Conservation (phyloP, 2,888 invertebrate species). For the Incurvaria masculella region DNA sequence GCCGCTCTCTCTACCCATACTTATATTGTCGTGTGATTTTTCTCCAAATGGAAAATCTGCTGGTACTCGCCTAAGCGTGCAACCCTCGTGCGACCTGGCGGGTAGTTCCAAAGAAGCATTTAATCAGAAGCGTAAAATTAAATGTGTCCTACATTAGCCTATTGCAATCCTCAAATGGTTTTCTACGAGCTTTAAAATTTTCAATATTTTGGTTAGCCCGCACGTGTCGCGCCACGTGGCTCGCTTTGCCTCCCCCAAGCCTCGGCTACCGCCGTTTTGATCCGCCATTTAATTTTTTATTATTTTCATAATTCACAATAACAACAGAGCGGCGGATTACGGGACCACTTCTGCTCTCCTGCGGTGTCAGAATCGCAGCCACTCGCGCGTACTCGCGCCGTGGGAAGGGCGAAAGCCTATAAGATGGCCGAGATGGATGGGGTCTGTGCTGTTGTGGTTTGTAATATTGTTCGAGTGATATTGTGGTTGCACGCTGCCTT, state of each 20-base stretch:
- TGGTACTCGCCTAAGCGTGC: no score
- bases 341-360: slow-evolving; percentile 39
- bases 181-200: slow-evolving; percentile 40
- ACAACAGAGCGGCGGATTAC: slow-evolving; percentile 51
- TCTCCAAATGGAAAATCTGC: no score
- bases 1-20: no score
- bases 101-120: no score
- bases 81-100: no score
- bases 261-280: slow-evolving; percentile 18
- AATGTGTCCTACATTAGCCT: neutral
- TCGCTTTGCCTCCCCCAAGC: slow-evolving; percentile 40
- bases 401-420: slow-evolving; percentile 54
- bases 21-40: no score
- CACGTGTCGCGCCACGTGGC: slow-evolving; percentile 50
- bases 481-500: neutral
- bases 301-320: slow-evolving; percentile 57
- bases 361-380: slow-evolving; percentile 27
- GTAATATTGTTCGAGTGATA: neutral
- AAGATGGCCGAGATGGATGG: slow-evolving; percentile 36
- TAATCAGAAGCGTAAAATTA: no score
- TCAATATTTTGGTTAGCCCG: slow-evolving; percentile 48
- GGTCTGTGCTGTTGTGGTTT: neutral
- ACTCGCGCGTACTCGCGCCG: slow-evolving; percentile 44
- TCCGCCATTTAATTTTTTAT: slow-evolving; percentile 42
- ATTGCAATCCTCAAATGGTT: neutral